Base-by-base conservation (phyloP, 2,888 invertebrate genomes). In the Melinaea menophilus region DNA sequence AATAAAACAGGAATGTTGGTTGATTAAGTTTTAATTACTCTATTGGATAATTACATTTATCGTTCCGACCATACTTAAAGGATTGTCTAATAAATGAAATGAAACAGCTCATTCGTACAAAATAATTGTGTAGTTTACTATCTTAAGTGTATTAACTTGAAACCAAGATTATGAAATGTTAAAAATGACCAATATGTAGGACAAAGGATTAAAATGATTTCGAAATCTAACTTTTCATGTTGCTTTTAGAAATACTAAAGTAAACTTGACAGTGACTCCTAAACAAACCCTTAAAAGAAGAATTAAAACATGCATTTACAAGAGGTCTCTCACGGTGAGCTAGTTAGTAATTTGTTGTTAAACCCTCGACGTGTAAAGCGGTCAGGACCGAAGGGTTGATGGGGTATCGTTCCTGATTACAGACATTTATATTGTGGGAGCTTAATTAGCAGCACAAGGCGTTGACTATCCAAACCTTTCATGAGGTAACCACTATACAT, bases 371-470 rank as follows among this genome's bases (percentile, higher is more conserved):
- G 66, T 58, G 68, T 65, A 68, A 68, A 68, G 70, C 66, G 69
- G 71, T 68, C 73, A 73, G 74, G 76, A 77, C 72, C 73, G 74
- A 69, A 69, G 70, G 68, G 69, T 73, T 73, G 73, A 73, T 70
- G 73, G 72, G 73, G 74, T 73, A 72, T 72, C 77, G 78, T 81
- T 82, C 85, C 83, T 86, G 88, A 86, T 86, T 85, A 81, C 82
- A 79, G 81, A 81, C 86, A 87, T 87, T 86, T 86, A 86, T 22
- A 0, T 87, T 86, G 82, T 72, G 79, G 82, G 77, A 74, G 72
- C 79, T 80, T 86, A 87, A 86, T 87, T 86, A 86, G 80, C 54
- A 66, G 67, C 62, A 78, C 73, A 78, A 78, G 66, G 68, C 60
- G 22, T 22, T 59, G 47, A 51, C 51, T 31, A 51, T 51, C 51